These are phyloP conservation scores for Molorchus minor DNA, from an alignment of 2,888 invertebrate genomes.

Conservation along the genomic window DNA sequence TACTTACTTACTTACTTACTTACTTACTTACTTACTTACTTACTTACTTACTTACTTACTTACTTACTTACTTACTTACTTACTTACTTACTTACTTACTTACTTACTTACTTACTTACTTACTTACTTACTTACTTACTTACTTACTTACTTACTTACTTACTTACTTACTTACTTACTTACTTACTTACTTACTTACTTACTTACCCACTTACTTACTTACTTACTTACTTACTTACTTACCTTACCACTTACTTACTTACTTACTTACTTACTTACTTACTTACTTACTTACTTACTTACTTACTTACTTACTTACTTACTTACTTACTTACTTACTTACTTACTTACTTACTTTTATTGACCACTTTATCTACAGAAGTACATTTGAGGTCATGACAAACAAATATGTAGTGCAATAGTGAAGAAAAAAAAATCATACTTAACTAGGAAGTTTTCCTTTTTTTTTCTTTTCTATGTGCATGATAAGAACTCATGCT, in stretches of 20 bases:
- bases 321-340: slow-evolving; percentile 19
- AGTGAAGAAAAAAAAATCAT: no score
- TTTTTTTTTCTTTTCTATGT: no score
- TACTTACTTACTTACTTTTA: no score
- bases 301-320: slow-evolving; percentile 23
- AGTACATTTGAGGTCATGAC: no score
- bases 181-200: slow-evolving; percentile 12
- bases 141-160: slow-evolving; percentile 5
- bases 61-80: no score
- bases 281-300: slow-evolving; percentile 23
- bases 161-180: slow-evolving; percentile 6
- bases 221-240: slow-evolving; percentile 21
- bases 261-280: slow-evolving; percentile 21
- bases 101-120: no score
- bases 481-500: no score
- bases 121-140: not conserved
- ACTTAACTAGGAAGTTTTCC: no score
- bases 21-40: no score
- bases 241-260: slow-evolving; percentile 17
- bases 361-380: no score
- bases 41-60: not conserved
- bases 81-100: slow-evolving; percentile 4
- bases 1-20: no score
- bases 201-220: slow-evolving; percentile 13
- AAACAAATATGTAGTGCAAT: no score